Conservation (phyloP, 1,140 invertebrate genomes). For the Aphaenogaster rudis region DNA sequence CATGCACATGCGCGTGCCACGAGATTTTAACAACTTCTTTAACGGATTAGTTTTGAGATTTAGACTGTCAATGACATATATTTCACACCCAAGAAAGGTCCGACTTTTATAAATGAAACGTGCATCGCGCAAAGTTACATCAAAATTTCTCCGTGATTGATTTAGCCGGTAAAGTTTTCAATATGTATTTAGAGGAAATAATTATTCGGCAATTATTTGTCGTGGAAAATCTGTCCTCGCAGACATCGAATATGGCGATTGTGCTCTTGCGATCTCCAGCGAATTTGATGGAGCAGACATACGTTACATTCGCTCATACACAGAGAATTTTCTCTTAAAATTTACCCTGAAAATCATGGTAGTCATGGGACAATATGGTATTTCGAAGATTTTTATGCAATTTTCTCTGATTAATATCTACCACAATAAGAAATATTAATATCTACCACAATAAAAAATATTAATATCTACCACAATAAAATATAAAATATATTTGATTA, state of each 20-base stretch:
- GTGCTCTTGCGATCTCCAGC: slow-evolving; percentile 1
- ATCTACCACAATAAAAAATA: too few species aligned
- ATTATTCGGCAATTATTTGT: not conserved
- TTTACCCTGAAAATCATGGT: too few species aligned
- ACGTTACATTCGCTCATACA: slow-evolving; percentile 52
- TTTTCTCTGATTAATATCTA: too few species aligned
- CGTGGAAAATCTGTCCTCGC: not conserved
- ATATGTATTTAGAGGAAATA: not conserved
- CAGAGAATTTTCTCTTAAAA: too few species aligned
- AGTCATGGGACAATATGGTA: too few species aligned
- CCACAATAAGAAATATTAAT: too few species aligned
- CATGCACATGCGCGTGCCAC: too few species aligned
- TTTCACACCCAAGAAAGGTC: not conserved
- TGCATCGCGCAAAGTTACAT: too few species aligned
- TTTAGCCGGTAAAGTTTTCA: not conserved
- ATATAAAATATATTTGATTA: too few species aligned
- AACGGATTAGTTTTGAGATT: not conserved
- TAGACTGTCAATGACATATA: not conserved
- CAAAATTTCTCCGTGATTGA: not conserved
- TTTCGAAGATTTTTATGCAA: too few species aligned
- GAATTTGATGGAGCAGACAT: not conserved
- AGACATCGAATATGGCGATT: not conserved
- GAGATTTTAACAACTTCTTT: not conserved
- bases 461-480: too few species aligned
- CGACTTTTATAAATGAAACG: not conserved